Evolutionary conservation across 2,888 invertebrate genomes (phyloP).

Genomic region (Ypsolopha sequella): DNA sequence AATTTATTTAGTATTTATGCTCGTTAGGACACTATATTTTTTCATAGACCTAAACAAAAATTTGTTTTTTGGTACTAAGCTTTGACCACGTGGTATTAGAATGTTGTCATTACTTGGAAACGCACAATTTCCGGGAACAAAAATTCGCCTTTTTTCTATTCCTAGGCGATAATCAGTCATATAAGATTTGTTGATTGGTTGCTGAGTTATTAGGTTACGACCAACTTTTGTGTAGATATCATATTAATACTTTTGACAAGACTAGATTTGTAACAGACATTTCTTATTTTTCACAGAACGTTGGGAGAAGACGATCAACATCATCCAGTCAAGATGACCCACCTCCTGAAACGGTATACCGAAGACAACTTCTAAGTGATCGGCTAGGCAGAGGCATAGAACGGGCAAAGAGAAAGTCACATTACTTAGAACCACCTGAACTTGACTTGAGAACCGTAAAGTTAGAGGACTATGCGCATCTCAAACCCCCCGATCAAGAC

Average conservation of each 20-base stretch:
- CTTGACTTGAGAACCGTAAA: slow-evolving; percentile 74
- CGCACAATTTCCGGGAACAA: too few relatives aligned
- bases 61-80: too few relatives aligned
- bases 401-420: slow-evolving; percentile 73
- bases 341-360: slow-evolving; percentile 66
- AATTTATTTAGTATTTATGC: too few relatives aligned
- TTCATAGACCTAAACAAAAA: too few relatives aligned
- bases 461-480: slow-evolving; percentile 76
- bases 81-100: too few relatives aligned
- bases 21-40: too few relatives aligned
- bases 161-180: too few relatives aligned
- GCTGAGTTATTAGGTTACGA: too few relatives aligned
- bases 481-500: slow-evolving; percentile 78
- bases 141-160: too few relatives aligned
- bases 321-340: slow-evolving; percentile 65
- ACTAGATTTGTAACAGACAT: background rate
- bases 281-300: slow-evolving; percentile 33
- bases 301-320: slow-evolving; percentile 57
- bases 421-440: slow-evolving; percentile 77
- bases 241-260: too few relatives aligned
- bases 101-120: too few relatives aligned
- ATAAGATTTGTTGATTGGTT: background rate
- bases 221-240: too few relatives aligned
- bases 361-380: slow-evolving; percentile 72
- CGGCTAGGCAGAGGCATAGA: slow-evolving; percentile 73